Evolutionary conservation across 2,888 invertebrate genomes (phyloP).

Genomic region (Steromphala cineraria): DNA sequence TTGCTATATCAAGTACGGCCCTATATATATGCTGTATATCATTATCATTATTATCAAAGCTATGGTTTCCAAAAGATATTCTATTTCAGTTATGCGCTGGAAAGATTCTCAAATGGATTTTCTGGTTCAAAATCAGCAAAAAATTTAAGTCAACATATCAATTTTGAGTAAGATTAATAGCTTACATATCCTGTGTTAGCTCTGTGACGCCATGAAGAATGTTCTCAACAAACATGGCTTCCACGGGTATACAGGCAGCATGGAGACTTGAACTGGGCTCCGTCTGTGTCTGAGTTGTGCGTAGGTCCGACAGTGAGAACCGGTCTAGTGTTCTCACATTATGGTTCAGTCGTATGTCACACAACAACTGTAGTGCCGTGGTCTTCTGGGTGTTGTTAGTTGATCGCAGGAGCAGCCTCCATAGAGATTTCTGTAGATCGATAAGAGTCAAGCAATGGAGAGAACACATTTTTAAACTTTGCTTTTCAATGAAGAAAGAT

Average conservation of each 20-base stretch:
- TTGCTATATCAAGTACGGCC: no score
- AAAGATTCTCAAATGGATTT: no score
- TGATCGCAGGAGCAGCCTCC: not conserved
- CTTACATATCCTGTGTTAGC: not conserved
- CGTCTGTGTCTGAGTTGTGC: not conserved
- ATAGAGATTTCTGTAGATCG: not conserved
- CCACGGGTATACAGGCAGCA: not conserved
- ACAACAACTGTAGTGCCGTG: not conserved
- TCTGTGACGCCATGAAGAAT: not conserved
- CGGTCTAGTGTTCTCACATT: no score
- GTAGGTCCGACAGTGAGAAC: no score
- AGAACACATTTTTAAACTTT: no score
- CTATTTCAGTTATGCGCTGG: no score
- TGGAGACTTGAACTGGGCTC: not conserved
- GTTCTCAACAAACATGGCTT: constrained; percentile 1
- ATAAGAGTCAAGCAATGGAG: not conserved
- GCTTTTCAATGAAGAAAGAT: no score
- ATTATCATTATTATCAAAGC: no score
- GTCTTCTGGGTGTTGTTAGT: not conserved
- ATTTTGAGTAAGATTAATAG: not conserved
- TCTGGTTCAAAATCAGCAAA: no score
- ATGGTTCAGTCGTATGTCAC: not conserved
- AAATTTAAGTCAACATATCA: no score
- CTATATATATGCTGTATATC: no score
- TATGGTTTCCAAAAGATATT: no score